phyloP scores from a whole-genome alignment of 2,113 vertebrate species.

The Ciconia stormi region DNA sequence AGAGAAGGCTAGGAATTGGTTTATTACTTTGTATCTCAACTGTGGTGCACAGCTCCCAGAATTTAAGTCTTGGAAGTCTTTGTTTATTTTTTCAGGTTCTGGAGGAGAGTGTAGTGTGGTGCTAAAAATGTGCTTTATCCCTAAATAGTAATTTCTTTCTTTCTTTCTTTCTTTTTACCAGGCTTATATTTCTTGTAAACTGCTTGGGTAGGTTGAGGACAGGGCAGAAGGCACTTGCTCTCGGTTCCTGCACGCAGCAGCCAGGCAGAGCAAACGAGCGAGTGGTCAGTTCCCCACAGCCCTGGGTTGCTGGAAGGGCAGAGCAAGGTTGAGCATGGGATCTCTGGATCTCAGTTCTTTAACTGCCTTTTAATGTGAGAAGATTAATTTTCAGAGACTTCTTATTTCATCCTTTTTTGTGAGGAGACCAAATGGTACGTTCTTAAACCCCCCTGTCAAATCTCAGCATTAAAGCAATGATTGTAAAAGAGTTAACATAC shows the following conservation, averaged over 20 bases:
- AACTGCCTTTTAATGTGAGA: background rate
- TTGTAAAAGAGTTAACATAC: background rate
- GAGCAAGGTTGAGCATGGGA: background rate
- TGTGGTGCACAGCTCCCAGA: background rate
- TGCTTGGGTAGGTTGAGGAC: background rate
- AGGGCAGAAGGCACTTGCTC: background rate
- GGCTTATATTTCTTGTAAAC: background rate
- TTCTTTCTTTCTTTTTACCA: background rate
- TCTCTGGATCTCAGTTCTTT: background rate
- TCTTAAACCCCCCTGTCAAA: background rate
- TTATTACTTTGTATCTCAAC: background rate
- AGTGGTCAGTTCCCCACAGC: background rate
- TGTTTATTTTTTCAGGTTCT: background rate
- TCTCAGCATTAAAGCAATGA: background rate
- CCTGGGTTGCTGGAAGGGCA: background rate
- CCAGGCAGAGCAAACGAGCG: rapidly evolving
- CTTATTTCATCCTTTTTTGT: background rate
- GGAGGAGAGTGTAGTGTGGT: rapidly evolving
- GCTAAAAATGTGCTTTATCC: background rate
- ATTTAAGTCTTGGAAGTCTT: background rate
- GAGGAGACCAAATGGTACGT: background rate
- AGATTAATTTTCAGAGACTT: background rate
- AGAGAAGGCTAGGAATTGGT: background rate
- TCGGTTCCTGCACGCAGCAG: rapidly evolving
- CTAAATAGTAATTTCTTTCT: background rate